A percentile compares a stretch with the other conserved stretches of the same genome.
Conservation (phyloP, 2,113 vertebrate genomes). For the Daphoenositta chrysoptera region DNA sequence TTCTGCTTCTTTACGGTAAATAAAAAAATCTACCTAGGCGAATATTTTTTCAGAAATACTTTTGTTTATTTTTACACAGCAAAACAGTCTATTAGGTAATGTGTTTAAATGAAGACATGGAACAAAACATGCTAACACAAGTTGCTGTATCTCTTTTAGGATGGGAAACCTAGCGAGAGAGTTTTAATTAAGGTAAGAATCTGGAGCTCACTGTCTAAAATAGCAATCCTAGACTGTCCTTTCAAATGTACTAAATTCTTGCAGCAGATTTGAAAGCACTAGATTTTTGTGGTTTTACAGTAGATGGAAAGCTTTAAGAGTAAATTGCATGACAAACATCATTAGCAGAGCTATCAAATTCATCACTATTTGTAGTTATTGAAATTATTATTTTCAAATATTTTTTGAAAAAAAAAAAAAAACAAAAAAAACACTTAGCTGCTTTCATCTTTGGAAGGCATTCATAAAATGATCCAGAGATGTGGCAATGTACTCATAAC, state of each 20-base stretch:
- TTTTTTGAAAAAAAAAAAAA: accelerated
- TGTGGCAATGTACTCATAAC: neutral
- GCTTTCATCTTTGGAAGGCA: neutral
- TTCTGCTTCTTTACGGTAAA: neutral
- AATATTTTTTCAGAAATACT: neutral
- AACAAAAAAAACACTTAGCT: accelerated
- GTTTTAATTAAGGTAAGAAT: neutral
- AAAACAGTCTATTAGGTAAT: neutral
- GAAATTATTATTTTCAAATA: neutral
- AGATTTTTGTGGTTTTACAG: neutral
- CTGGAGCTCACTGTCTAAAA: neutral
- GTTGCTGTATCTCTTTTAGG: neutral
- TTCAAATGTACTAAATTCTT: neutral
- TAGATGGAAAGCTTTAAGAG: neutral
- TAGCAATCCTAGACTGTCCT: neutral
- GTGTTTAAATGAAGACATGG: neutral
- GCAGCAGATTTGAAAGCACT: neutral
- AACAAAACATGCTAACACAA: neutral
- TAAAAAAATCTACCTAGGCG: neutral
- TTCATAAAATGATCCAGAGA: neutral
- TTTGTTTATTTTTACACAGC: neutral
- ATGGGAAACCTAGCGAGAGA: neutral
- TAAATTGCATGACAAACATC: neutral
- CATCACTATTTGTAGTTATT: neutral
- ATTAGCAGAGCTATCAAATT: neutral